Evolutionary conservation across 2,113 vertebrate species (phyloP).

Genomic region (Phaetusa simplex): DNA sequence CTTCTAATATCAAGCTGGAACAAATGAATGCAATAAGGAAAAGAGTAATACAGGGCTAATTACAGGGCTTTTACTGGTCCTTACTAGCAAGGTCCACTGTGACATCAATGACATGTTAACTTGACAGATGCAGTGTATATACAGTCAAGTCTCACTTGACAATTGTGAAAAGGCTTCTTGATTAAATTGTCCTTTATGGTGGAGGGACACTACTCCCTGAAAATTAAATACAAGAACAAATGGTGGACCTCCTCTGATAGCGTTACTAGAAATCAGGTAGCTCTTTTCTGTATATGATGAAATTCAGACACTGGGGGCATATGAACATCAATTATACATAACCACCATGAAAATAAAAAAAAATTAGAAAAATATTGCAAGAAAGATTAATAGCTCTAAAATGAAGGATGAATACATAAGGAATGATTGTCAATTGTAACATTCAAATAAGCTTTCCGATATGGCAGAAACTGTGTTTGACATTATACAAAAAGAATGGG

Average conservation of each 20-base stretch:
- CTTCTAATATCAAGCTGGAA: not conserved
- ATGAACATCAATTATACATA: not conserved
- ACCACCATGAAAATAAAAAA: not conserved
- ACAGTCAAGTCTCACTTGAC: not conserved
- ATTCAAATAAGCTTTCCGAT: not conserved
- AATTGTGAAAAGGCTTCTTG: not conserved
- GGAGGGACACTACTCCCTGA: not conserved
- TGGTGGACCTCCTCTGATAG: not conserved
- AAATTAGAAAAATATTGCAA: not conserved
- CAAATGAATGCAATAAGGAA: not conserved
- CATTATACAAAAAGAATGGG: not conserved
- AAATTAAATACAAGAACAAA: not conserved
- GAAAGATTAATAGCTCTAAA: slow-evolving; percentile 2
- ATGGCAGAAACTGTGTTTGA: not conserved
- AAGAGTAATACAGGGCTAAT: not conserved
- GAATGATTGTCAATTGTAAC: not conserved
- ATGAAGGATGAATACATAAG: not conserved
- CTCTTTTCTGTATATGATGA: not conserved
- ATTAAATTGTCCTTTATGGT: not conserved
- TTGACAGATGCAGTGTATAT: not conserved
- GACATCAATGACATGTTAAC: not conserved
- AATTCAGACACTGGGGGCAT: not conserved
- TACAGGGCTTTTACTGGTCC: not conserved
- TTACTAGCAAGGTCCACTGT: not conserved
- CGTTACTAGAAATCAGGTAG: not conserved